Percentiles rank a stretch among this genome's conserved stretches.
phyloP scores from a whole-genome alignment of 1,140 invertebrate genomes.

The Chironomus striatipennis region DNA sequence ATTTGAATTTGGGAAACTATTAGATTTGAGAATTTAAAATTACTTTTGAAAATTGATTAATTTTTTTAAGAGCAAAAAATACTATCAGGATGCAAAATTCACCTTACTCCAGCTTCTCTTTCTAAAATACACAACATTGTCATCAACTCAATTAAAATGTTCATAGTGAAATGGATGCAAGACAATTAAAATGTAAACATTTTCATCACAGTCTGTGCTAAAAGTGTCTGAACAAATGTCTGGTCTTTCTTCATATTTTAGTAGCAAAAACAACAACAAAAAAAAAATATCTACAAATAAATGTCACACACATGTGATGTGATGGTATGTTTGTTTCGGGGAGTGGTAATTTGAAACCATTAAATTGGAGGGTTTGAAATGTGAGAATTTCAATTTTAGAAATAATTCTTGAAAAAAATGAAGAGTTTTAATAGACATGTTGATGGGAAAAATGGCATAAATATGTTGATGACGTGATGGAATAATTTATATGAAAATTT shows the following conservation, averaged over 20 bases:
- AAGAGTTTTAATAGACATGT: neutral
- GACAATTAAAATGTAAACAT: neutral
- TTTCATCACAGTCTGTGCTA: neutral
- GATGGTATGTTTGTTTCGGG: neutral
- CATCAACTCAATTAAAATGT: too few relatives aligned
- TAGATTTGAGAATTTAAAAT: too few relatives aligned
- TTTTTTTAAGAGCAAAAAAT: too few relatives aligned
- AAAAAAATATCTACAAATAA: neutral
- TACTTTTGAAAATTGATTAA: too few relatives aligned
- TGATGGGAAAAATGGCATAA: neutral
- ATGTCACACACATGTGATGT: slow-evolving; percentile 12
- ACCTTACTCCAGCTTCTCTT: too few relatives aligned
- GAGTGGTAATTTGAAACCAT: neutral
- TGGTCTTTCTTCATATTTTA: neutral
- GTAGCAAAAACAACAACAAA: neutral
- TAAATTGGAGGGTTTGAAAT: too few relatives aligned
- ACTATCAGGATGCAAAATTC: too few relatives aligned
- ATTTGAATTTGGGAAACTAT: too few relatives aligned
- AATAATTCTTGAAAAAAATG: neutral
- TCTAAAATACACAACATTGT: too few relatives aligned
- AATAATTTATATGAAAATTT: neutral
- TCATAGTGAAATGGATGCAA: too few relatives aligned
- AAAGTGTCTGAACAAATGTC: slow-evolving; percentile 6
- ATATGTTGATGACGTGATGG: neutral
- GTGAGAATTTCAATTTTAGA: too few relatives aligned